These are phyloP conservation scores for Rhabdornis inornatus DNA, from an alignment of 2,113 vertebrate genomes.

Conservation along the genomic window DNA sequence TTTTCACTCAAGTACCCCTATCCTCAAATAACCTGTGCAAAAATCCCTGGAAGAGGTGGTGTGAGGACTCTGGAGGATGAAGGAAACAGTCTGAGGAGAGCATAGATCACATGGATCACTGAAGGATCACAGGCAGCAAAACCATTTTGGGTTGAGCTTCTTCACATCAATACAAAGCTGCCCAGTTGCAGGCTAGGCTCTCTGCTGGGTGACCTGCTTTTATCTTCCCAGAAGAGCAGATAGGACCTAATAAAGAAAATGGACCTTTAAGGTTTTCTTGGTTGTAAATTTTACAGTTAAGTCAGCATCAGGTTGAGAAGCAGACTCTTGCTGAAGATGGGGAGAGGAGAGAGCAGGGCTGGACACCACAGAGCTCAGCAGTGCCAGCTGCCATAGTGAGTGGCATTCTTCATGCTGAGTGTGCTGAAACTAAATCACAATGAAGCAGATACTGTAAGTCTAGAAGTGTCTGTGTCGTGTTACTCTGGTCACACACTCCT, in stretches of 20 bases:
- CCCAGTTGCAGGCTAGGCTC: not conserved
- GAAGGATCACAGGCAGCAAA: not conserved
- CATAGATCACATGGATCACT: fast-evolving
- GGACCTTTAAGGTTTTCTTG: not conserved
- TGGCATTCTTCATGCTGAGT: not conserved
- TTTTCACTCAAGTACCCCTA: not conserved
- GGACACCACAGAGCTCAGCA: not conserved
- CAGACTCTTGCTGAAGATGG: not conserved
- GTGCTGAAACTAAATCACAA: not conserved
- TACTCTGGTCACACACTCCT: not conserved
- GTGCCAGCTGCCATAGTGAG: not conserved
- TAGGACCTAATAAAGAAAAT: not conserved
- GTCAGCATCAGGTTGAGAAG: not conserved
- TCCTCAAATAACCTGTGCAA: not conserved
- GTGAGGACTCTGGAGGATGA: not conserved
- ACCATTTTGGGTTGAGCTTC: not conserved
- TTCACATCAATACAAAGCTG: not conserved
- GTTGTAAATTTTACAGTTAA: not conserved
- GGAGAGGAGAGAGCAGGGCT: not conserved
- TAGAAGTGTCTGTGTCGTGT: fast-evolving
- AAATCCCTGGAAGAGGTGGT: not conserved
- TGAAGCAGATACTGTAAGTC: not conserved
- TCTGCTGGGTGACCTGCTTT: not conserved
- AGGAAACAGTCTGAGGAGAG: not conserved
- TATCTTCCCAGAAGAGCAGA: not conserved